A percentile compares a stretch with the other conserved stretches of the same genome.
phyloP scores from a whole-genome alignment of 2,888 invertebrate genomes.

The Germaria angustata region DNA sequence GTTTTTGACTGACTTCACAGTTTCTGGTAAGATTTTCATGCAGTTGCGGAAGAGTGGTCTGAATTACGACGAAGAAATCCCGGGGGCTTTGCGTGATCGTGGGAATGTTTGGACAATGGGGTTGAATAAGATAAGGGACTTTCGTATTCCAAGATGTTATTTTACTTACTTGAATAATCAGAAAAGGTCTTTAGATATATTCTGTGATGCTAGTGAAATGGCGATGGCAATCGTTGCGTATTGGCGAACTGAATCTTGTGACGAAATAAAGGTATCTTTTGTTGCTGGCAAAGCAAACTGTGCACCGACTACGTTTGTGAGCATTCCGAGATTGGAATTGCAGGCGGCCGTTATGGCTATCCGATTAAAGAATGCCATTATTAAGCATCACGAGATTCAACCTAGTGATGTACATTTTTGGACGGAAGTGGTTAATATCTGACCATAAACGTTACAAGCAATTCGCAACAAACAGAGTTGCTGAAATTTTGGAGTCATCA shows the following conservation, averaged over 20 bases:
- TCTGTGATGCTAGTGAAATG: conserved; percentile 34
- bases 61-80: too few species aligned
- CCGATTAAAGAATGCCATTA: conserved; percentile 7
- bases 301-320: conserved; percentile 14
- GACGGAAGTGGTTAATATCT: conserved; percentile 37
- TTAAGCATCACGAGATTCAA: conserved; percentile 4
- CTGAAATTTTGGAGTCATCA: conserved; percentile 46
- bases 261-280: neutral
- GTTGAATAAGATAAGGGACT: neutral
- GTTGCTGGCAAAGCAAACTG: conserved; percentile 27
- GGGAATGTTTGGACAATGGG: neutral
- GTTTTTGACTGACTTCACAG: too few species aligned
- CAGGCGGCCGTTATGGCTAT: conserved; percentile 52
- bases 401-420: conserved; percentile 27
- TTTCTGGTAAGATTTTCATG: too few species aligned
- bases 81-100: too few species aligned
- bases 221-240: conserved; percentile 28
- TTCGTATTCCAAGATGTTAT: conserved; percentile 22
- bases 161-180: neutral
- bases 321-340: conserved; percentile 43
- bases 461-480: conserved; percentile 25
- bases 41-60: too few species aligned
- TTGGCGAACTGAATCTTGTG: neutral
- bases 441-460: conserved; percentile 45
- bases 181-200: conserved; percentile 5